Percentiles rank a stretch among this genome's conserved stretches.
phyloP scores from a whole-genome alignment of 2,888 invertebrate species.

The Bellardia pandia region DNA sequence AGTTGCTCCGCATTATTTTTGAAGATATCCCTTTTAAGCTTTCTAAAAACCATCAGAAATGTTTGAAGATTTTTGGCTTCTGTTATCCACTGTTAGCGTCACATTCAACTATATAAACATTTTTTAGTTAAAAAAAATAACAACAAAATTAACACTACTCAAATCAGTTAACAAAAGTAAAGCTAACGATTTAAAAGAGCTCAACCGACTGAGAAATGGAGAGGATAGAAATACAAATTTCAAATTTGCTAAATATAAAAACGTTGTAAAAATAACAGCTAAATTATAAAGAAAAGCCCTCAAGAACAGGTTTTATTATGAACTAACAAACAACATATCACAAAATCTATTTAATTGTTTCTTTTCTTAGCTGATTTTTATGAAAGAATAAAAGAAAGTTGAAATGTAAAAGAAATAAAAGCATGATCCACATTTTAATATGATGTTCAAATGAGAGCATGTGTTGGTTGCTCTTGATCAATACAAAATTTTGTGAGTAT shows the following conservation, averaged over 20 bases:
- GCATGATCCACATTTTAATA: not conserved
- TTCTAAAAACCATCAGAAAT: no score
- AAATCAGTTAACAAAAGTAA: not conserved
- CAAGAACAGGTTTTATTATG: not conserved
- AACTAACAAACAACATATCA: not conserved
- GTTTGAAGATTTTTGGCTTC: not conserved
- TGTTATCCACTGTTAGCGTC: not conserved
- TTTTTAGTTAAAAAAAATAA: not conserved
- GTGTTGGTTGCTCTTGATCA: not conserved
- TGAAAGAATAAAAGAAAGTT: slow-evolving; percentile 17
- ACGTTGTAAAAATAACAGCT: slow-evolving; percentile 13
- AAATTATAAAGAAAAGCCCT: not conserved
- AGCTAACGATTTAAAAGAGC: not conserved
- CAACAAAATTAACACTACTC: not conserved
- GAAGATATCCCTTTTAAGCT: no score
- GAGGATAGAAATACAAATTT: not conserved
- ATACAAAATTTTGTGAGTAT: not conserved
- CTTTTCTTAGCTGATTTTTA: slow-evolving; percentile 1
- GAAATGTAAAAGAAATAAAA: not conserved
- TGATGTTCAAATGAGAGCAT: not conserved
- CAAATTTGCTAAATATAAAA: not conserved
- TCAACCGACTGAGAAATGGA: not conserved
- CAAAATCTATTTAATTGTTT: not conserved
- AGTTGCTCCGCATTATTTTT: no score
- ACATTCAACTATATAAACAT: not conserved